Evolutionary conservation across 2,113 vertebrate species (phyloP).

Genomic region (Python bivittatus): DNA sequence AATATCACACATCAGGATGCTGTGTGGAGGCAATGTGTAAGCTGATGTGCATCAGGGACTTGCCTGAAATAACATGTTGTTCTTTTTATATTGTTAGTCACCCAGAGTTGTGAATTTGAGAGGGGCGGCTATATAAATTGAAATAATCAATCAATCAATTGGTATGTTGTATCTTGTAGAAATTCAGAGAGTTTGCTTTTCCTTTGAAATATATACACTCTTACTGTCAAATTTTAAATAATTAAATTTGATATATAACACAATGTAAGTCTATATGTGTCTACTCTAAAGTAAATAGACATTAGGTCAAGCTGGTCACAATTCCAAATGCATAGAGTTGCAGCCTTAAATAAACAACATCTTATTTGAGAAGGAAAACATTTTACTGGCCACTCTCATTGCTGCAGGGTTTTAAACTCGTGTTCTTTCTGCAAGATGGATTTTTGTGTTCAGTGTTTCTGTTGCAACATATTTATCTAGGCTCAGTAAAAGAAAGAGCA

Average conservation of each 20-base stretch:
- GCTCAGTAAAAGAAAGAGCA: neutral
- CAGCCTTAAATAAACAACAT: neutral
- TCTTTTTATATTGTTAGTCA: neutral
- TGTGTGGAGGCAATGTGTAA: neutral
- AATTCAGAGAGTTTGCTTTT: neutral
- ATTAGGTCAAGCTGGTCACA: neutral
- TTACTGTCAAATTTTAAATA: neutral
- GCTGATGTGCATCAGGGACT: neutral
- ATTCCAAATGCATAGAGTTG: neutral
- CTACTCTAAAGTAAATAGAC: neutral
- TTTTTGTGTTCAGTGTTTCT: neutral
- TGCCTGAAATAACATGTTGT: neutral
- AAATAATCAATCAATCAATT: neutral
- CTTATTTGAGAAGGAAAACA: neutral
- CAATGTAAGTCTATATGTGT: neutral
- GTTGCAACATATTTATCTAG: constrained; percentile 4
- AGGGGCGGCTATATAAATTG: neutral
- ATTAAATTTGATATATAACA: neutral
- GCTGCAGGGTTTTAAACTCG: neutral
- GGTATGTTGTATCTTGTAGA: neutral
- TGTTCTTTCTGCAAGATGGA: neutral
- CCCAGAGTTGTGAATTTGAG: neutral
- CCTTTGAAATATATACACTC: neutral
- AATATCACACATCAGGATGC: neutral
- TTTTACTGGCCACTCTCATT: neutral